Evolutionary conservation across 2,113 vertebrate genomes (phyloP).

Genomic region (Perca flavescens): DNA sequence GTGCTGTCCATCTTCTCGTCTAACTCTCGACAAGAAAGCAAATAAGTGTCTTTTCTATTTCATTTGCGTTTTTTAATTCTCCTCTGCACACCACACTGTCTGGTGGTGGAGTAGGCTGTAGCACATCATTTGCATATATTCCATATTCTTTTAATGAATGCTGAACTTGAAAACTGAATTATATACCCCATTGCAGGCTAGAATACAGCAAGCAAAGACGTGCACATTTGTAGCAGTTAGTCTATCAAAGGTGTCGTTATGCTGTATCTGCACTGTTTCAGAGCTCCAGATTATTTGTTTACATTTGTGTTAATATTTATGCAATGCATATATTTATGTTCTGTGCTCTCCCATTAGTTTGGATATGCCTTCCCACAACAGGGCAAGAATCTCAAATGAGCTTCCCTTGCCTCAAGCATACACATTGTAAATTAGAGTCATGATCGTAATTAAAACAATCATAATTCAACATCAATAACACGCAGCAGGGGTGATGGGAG

Average conservation of each 20-base stretch:
- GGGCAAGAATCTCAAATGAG: constrained; percentile 6
- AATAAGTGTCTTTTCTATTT: neutral
- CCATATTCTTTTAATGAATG: neutral
- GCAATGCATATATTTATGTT: neutral
- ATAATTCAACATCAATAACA: neutral
- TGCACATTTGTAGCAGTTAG: neutral
- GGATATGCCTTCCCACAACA: neutral
- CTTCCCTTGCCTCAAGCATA: neutral
- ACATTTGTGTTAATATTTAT: constrained; percentile 2
- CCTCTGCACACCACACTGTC: neutral
- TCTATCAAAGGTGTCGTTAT: neutral
- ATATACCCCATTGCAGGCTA: too few species aligned
- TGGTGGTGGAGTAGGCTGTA: neutral
- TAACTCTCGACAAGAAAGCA: neutral
- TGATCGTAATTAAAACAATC: constrained; percentile 4
- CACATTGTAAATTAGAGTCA: constrained; percentile 4
- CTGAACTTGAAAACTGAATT: constrained; percentile 6
- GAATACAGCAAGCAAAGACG: neutral
- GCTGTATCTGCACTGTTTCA: neutral
- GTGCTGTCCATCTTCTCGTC: neutral
- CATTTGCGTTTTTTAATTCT: neutral
- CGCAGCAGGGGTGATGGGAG: neutral
- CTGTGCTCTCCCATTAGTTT: neutral
- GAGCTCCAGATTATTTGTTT: neutral
- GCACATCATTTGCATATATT: constrained; percentile 3